Evolutionary conservation across 1,140 invertebrate genomes (phyloP), one percentile per base, ranked within the genome.

Genomic region (Vanessa atalanta): DNA sequence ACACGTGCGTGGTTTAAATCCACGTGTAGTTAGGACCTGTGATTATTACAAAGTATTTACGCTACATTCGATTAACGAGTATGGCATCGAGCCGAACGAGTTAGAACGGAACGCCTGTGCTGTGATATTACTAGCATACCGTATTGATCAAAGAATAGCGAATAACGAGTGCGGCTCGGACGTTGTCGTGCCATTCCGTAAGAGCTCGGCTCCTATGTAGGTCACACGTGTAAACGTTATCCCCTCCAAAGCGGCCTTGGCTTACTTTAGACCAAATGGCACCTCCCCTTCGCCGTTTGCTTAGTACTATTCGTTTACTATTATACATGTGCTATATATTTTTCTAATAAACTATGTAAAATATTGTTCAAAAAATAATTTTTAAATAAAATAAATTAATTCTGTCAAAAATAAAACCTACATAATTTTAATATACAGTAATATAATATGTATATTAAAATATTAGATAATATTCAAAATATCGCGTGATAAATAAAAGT

Each of bases 211-310:
- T 75, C 60, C 79, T 88, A 91, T 89, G 83, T 91, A 85, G 90
- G 90, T 92, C 90, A 93, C 90, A 93, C 90, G 90, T 92, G 90
- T 90, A 91, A 91, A 85, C 88, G 85, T 87, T 88, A 90, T 90
- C 89, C 90, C 89, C 88, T 82, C 89, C 82, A 87, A 80, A 68
- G 78, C 88, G 89, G 88, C 90, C 90, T 92, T 92, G 90, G 89
- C 90, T 90, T 92, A 91, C 85, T 91, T 91, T 82, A 77, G 73
- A 76, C 82, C 83, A 89, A 91, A 88, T 88, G 83, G 87, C 83
- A 85, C 88, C 88, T 91, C 88, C 90, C 89, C 88, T 91, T 90
- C 88, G 87, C 88, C 77, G 82, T 79, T 65, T 69, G 76, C 79
- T 72, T 80, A 78, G 73, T 79, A 76, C 78, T 79, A 55, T 71